Evolutionary conservation across 2,888 invertebrate species (phyloP).

Genomic region (Callyntrura guangdongensis): DNA sequence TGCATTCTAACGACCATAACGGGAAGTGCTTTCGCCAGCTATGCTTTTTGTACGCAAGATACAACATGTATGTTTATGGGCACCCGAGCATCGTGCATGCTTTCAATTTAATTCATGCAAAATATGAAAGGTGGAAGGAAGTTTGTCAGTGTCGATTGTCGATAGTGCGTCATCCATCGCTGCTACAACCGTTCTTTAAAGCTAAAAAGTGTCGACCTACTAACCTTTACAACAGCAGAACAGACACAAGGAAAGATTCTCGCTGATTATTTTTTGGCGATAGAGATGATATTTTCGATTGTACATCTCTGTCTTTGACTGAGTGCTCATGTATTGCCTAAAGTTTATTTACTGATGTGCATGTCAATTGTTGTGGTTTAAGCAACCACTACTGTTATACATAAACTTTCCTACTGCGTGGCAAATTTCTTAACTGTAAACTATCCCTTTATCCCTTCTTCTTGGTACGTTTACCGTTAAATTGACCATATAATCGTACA

Average conservation of each 20-base stretch:
- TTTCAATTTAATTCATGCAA: constrained; percentile 14
- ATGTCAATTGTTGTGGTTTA: not conserved
- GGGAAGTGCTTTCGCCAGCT: not conserved
- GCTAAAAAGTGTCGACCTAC: constrained; percentile 65
- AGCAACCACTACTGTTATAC: constrained; percentile 22
- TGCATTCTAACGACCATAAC: not conserved
- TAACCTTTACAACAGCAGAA: constrained; percentile 71
- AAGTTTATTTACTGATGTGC: constrained; percentile 9
- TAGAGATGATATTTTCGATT: not conserved
- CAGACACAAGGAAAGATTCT: constrained; percentile 70
- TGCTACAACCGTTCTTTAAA: too few species aligned
- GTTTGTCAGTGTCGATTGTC: constrained; percentile 14
- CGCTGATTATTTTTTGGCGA: constrained; percentile 10
- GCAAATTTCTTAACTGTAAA: constrained; percentile 6
- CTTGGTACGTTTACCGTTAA: not conserved
- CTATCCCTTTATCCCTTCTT: not conserved
- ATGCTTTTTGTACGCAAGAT: not conserved
- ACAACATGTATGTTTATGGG: not conserved
- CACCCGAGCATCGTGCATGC: not conserved
- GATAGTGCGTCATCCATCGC: not conserved
- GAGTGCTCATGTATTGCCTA: constrained; percentile 26
- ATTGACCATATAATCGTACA: not conserved
- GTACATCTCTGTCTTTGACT: constrained; percentile 20
- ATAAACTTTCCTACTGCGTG: constrained; percentile 27
- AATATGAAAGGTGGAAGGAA: constrained; percentile 64